Percentiles rank a stretch among this genome's conserved stretches.
Conservation (phyloP, 2,797 vertebrate genomes). For the Helarctos malayanus region DNA sequence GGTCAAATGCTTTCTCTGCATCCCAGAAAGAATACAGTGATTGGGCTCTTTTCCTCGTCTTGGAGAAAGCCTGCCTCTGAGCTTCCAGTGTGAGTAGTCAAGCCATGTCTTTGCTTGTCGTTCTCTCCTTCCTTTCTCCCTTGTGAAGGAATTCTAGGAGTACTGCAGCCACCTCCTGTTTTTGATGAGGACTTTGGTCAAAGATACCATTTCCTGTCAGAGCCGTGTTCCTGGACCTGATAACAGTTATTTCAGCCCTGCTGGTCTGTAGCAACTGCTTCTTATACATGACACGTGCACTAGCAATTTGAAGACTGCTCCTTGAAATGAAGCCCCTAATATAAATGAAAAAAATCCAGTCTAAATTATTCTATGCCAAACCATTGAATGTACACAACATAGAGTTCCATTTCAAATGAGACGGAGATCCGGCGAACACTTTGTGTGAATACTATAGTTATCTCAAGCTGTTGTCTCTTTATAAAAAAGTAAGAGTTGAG, state of each 20-base stretch:
- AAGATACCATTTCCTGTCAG: constrained; percentile 91
- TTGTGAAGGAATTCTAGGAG: constrained; percentile 80
- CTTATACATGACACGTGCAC: background rate
- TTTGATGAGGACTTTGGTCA: constrained; percentile 95
- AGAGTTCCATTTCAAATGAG: background rate
- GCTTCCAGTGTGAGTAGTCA: constrained; percentile 60
- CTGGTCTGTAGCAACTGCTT: constrained; percentile 90
- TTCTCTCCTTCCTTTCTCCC: constrained; percentile 86
- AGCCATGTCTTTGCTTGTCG: constrained; percentile 86
- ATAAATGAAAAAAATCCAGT: background rate
- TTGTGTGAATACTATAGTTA: background rate
- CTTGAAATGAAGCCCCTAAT: background rate
- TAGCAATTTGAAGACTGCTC: background rate
- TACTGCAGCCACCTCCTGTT: constrained; percentile 95
- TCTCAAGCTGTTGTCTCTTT: background rate
- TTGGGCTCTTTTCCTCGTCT: background rate
- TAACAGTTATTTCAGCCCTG: constrained; percentile 95
- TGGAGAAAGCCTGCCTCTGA: background rate
- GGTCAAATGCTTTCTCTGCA: background rate
- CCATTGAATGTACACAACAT: background rate
- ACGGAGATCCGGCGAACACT: background rate
- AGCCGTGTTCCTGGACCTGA: constrained; percentile 92
- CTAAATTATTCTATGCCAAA: background rate
- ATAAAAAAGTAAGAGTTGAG: background rate
- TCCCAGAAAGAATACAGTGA: constrained; percentile 34